Conservation (phyloP, 1,140 invertebrate species). For the Cotesia vestalis region DNA sequence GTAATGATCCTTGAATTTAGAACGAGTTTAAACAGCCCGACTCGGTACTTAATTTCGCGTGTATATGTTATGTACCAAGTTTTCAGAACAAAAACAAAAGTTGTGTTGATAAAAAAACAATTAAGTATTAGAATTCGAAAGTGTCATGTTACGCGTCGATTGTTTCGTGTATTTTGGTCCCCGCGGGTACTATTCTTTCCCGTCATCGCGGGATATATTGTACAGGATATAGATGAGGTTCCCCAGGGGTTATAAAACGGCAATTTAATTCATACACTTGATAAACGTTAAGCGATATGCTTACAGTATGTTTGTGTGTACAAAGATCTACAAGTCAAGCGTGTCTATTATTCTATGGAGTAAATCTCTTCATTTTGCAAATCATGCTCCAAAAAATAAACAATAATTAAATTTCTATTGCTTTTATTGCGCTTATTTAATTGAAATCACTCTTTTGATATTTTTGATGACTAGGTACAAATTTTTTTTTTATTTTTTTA, state of each 20-base stretch:
- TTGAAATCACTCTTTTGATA: no score
- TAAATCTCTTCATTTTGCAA: no score
- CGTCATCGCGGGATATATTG: neutral
- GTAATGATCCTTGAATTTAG: conserved; percentile 34
- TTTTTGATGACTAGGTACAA: no score
- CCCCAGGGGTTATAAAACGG: conserved; percentile 64
- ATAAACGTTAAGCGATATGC: conserved; percentile 52
- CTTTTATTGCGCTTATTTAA: no score
- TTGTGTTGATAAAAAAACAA: neutral
- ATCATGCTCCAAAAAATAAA: no score
- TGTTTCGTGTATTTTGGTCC: conserved; percentile 21
- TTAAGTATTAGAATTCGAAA: conserved; percentile 9
- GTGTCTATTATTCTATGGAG: no score
- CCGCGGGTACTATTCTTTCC: conserved; percentile 27
- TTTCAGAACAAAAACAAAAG: conserved; percentile 1
- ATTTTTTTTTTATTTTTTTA: no score
- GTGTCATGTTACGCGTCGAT: conserved; percentile 17
- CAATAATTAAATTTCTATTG: no score
- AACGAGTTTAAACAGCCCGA: conserved; percentile 10
- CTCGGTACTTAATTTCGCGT: neutral
- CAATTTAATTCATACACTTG: conserved; percentile 67
- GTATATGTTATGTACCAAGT: neutral
- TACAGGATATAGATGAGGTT: conserved; percentile 19
- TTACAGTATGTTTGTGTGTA: conserved; percentile 26
- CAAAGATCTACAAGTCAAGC: no score